phyloP scores from a whole-genome alignment of 2,888 invertebrate species.

The Keiferia lycopersicella region DNA sequence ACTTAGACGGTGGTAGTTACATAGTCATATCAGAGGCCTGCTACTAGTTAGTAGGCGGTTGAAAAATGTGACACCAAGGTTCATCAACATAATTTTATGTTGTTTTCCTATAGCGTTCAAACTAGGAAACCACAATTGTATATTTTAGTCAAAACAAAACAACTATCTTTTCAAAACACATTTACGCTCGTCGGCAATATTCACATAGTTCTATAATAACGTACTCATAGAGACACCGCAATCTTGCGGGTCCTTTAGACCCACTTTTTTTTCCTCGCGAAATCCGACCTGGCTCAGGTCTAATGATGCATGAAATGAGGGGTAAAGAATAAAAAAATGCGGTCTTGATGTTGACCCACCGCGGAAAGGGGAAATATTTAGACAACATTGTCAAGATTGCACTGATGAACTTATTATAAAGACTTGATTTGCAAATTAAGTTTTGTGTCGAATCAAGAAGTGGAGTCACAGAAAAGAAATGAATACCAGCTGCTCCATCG shows the following conservation, averaged over 20 bases:
- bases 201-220: conserved; percentile 1
- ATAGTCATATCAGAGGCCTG: too few species aligned
- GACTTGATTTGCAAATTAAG: neutral
- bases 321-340: conserved; percentile 36
- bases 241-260: conserved; percentile 24
- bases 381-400: conserved; percentile 20
- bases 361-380: conserved; percentile 27
- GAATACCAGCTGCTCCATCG: too few species aligned
- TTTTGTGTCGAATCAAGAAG: too few species aligned
- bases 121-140: too few species aligned
- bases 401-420: neutral
- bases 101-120: too few species aligned
- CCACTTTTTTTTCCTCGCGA: conserved; percentile 47
- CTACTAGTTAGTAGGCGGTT: too few species aligned
- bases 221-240: conserved; percentile 27
- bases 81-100: too few species aligned
- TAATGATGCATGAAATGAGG: conserved; percentile 57
- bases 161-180: too few species aligned
- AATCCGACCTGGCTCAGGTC: conserved; percentile 51
- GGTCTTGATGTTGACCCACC: conserved; percentile 42
- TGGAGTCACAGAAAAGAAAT: too few species aligned
- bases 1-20: too few species aligned
- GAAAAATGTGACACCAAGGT: too few species aligned
- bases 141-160: too few species aligned
- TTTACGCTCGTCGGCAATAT: neutral